Evolutionary conservation across 2,797 vertebrate species (phyloP).

Genomic region (Ptychadena robeensis): DNA sequence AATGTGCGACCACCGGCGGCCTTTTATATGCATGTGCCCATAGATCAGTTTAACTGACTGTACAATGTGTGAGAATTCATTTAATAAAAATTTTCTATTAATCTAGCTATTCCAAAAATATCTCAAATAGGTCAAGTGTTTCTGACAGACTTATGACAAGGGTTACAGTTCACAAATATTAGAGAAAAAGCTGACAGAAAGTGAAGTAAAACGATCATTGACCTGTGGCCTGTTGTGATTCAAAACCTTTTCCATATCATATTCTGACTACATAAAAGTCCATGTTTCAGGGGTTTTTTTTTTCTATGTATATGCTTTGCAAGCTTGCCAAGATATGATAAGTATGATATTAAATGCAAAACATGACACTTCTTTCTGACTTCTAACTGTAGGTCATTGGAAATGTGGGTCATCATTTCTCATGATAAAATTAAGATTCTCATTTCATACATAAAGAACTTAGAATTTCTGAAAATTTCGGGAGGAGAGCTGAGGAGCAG

Average conservation of each 20-base stretch:
- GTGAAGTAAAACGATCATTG: slow-evolving; percentile 15
- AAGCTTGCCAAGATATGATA: neutral
- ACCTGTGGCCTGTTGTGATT: slow-evolving; percentile 1
- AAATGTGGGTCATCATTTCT: no score
- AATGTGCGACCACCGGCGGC: no score
- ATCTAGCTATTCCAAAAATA: slow-evolving; percentile 13
- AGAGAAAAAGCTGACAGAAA: slow-evolving; percentile 16
- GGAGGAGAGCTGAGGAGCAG: no score
- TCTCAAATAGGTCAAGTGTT: slow-evolving; percentile 17
- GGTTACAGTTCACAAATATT: slow-evolving; percentile 41
- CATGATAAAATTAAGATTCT: no score
- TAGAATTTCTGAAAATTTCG: no score
- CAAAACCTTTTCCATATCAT: neutral
- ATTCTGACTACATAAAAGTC: neutral
- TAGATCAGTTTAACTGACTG: neutral
- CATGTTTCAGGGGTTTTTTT: neutral
- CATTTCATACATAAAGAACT: no score
- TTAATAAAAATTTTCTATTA: neutral
- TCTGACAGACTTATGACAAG: slow-evolving; percentile 23
- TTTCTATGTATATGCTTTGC: neutral
- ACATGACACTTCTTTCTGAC: neutral
- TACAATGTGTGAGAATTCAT: neutral
- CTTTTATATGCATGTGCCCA: no score
- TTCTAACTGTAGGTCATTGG: no score
- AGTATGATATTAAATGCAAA: neutral